A percentile compares a stretch with the other conserved stretches of the same genome.
These are phyloP conservation scores for Drosophila mayri DNA, from an alignment of 1,140 invertebrate genomes.

Conservation along the genomic window DNA sequence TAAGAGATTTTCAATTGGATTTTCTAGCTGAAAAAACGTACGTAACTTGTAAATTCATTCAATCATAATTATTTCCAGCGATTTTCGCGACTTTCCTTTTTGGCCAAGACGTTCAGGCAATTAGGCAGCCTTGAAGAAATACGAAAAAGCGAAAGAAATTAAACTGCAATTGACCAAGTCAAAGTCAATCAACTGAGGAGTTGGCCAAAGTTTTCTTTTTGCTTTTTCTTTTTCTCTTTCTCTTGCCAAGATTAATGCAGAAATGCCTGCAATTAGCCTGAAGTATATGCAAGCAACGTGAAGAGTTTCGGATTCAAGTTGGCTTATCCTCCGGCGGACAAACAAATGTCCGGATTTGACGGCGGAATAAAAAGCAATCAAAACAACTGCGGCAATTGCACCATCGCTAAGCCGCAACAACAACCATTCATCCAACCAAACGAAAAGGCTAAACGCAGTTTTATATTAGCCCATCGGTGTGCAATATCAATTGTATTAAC, in stretches of 20 bases:
- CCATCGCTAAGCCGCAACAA: conserved; percentile 51
- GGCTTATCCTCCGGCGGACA: conserved; percentile 51
- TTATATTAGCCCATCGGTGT: conserved; percentile 48
- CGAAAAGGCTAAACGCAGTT: conserved; percentile 35
- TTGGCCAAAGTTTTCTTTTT: conserved; percentile 11
- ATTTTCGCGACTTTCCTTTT: conserved; percentile 58
- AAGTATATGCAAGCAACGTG: conserved; percentile 43
- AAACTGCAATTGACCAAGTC: conserved; percentile 47
- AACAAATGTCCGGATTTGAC: conserved; percentile 59
- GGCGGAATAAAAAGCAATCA: conserved; percentile 68
- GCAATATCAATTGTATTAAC: conserved; percentile 80
- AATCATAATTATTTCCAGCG: conserved; percentile 81
- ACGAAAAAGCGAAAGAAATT: conserved; percentile 57
- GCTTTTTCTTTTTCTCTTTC: too few relatives aligned
- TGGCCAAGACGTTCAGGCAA: conserved; percentile 42
- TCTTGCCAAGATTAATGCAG: conserved; percentile 17
- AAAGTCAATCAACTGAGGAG: conserved; percentile 16
- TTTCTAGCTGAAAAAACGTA: conserved; percentile 20
- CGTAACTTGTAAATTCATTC: conserved; percentile 60
- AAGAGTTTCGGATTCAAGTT: conserved; percentile 31
- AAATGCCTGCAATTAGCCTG: conserved; percentile 50
- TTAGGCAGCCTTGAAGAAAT: conserved; percentile 39
- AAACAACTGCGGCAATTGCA: conserved; percentile 62
- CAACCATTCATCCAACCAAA: conserved; percentile 37
- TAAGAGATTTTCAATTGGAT: conserved; percentile 66